Conservation (phyloP, 2,888 invertebrate genomes). For the Pristionchus fissidentatus region DNA sequence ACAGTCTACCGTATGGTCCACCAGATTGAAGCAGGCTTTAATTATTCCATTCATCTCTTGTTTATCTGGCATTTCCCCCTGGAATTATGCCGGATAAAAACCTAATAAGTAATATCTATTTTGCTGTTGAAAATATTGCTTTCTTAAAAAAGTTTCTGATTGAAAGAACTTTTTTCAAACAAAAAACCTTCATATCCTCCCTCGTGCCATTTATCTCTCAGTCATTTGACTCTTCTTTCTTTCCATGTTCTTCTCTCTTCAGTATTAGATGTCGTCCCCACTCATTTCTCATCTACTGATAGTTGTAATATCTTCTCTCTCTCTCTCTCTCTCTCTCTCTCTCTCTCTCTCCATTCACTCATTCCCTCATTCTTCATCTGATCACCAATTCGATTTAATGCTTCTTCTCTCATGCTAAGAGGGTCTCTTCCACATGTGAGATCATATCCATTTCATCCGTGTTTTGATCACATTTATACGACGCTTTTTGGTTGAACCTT, state of each 20-base stretch:
- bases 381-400: constrained; percentile 2
- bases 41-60: neutral
- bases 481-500: no score
- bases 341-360: constrained; percentile 40
- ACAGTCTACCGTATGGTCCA: no score
- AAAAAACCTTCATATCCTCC: neutral
- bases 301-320: constrained; percentile 40
- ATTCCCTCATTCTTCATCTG: constrained; percentile 38
- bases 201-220: constrained; percentile 47
- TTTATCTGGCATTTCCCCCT: no score
- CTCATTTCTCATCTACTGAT: constrained; percentile 48
- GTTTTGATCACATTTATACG: neutral
- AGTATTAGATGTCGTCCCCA: constrained; percentile 40
- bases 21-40: constrained; percentile 23
- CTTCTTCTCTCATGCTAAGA: neutral
- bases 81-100: no score
- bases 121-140: no score
- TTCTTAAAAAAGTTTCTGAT: neutral
- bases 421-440: neutral
- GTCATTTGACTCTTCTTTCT: constrained; percentile 10
- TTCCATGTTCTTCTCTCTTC: neutral
- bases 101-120: no score
- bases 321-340: constrained; percentile 45
- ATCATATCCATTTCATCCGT: neutral
- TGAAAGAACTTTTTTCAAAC: neutral